Evolutionary conservation across 2,113 vertebrate species (phyloP), one percentile per base, ranked within the genome.

Genomic region (Gallinago undulata): DNA sequence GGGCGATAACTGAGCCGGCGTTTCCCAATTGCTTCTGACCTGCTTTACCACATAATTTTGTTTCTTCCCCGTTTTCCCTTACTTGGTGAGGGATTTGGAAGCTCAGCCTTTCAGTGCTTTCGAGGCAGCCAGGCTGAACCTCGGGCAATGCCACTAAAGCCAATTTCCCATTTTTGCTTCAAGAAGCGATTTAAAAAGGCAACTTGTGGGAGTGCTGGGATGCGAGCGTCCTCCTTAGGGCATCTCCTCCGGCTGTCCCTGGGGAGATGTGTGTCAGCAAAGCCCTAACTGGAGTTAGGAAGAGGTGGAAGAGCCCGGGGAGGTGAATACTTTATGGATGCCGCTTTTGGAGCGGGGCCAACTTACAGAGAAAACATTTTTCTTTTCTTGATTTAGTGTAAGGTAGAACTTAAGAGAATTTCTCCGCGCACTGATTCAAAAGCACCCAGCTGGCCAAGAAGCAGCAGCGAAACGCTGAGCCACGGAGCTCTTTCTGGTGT

Each of bases 1-100:
- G 37, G 37, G 33, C 0, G 0, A 48, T 41, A 59, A 51, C 82
- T 55, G 50, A 50, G 25, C 45, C 1, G 0, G 45, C 62, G 21
- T 83, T 95, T 94, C 85, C 72, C 62, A 86, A 0, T 51, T 51
- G 39, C 35, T 79, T 47, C 53, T 76, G 85, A 68, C 81, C 73
- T 56, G 0, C 41, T 60, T 66, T 15, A n/a, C 56, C 37, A 8
- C 9, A 8, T 15, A 12, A 12, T 50, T 47, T 50, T 45, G 47
- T 35, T 75, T 48, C 75, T 63, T 80, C 70, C 80, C 60, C 23
- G 8, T 37, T 84, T 80, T 68, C 55, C 66, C 45, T 37, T 31
- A 25, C 66, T 56, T 57, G 43, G 35, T 23, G 18, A 75, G 37
- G 28, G 51, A 51, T 59, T 93, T 39, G 79, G 56, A 37, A 62